Percentiles rank a stretch among this genome's conserved stretches.
These are phyloP conservation scores for Piprites chloris DNA, from an alignment of 2,113 vertebrate genomes.

Conservation along the genomic window DNA sequence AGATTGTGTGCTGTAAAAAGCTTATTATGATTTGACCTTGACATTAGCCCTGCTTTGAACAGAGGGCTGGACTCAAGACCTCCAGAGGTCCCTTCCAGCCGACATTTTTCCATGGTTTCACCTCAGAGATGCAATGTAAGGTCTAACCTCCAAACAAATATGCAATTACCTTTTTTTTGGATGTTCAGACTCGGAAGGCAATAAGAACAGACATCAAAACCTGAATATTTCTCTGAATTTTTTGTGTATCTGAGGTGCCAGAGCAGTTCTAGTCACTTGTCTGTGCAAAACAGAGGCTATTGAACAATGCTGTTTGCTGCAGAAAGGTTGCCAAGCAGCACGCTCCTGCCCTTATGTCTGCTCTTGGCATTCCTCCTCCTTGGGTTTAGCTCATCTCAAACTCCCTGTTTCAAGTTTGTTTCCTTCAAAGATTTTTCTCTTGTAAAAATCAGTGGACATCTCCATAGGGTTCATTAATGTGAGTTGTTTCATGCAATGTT, in stretches of 20 bases:
- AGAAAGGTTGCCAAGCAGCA: not conserved
- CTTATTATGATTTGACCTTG: not conserved
- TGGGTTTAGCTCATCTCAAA: not conserved
- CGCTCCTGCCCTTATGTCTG: not conserved
- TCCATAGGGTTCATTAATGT: not conserved
- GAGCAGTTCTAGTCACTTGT: not conserved
- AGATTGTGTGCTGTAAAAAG: not conserved
- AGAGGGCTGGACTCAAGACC: not conserved
- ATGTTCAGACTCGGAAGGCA: not conserved
- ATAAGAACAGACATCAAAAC: not conserved
- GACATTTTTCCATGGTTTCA: fast-evolving
- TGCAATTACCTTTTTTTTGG: not conserved
- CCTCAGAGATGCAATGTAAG: not conserved
- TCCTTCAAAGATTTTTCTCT: not conserved
- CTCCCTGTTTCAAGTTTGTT: not conserved
- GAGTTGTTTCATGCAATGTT: not conserved
- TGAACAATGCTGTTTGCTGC: not conserved
- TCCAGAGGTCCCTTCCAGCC: not conserved
- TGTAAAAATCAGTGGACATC: not conserved
- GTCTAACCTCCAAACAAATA: not conserved
- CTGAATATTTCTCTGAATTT: not conserved
- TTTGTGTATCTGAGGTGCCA: not conserved
- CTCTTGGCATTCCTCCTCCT: not conserved
- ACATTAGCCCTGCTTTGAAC: not conserved
- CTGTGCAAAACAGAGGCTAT: not conserved